Evolutionary conservation across 2,797 vertebrate species (phyloP), one percentile per base, ranked within the genome.

Genomic region (Acrossocheilus wenchowensis): DNA sequence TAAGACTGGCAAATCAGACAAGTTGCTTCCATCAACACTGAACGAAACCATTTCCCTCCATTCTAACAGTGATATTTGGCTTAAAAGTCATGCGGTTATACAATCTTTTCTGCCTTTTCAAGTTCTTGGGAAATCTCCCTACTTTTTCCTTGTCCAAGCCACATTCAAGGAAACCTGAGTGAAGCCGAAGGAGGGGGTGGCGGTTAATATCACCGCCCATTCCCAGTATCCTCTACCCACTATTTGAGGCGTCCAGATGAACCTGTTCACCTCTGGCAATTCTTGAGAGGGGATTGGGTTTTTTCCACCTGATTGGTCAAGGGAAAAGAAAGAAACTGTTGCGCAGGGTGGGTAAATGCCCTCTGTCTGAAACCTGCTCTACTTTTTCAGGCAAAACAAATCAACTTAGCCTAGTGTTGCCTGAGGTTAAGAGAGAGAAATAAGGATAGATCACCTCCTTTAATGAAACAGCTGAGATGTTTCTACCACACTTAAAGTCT

Each of bases 391-490:
- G 71, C 5, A 5, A 74, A 66, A 74, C 68, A 80, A 68, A 78
- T 69, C 23, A 68, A 14, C 62, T 71, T 72, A 68, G 48, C 45
- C 23, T 39, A 41, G 52, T 41, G 52, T 50, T 81, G 78, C 43
- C 57, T 68, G 60, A 81, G 69, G 78, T 81, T 12, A 79, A 66
- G 77, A 84, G 57, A 77, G 43, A 30, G 73, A 84, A 50, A 84
- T 30, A 68, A 84, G 57, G 19, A 80, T 19, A 80, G 30, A 73
- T 72, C 66, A 62, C 52, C 52, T 50, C 45, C 21, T 80, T 71
- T 23, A 86, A 81, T 81, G 69, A 86, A 86, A 86, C 84, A 66
- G 69, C 69, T 74, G 84, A 86, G 78, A 86, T 81, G 69, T 86
- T 64, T 81, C 41, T 48, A 73, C 62, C 34, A 36, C 69, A 52